Evolutionary conservation across 2,888 invertebrate genomes (phyloP).

Genomic region (Hypolimnas misippus): DNA sequence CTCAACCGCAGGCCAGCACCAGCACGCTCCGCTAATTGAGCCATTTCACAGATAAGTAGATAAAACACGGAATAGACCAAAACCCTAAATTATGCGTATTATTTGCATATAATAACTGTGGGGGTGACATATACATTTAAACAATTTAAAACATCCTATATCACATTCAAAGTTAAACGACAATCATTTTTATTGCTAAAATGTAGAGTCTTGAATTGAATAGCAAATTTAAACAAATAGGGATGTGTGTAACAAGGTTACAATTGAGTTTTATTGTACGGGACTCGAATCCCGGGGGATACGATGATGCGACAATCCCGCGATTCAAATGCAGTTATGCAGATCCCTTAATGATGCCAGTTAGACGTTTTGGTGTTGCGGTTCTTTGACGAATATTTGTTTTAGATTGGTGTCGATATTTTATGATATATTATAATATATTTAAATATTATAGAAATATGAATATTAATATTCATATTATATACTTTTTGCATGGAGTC

Average conservation of each 20-base stretch:
- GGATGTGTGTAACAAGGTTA: conserved; percentile 29
- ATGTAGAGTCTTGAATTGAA: conserved; percentile 18
- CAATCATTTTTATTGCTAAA: conserved; percentile 32
- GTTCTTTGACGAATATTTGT: conserved; percentile 43
- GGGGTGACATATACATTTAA: conserved; percentile 63
- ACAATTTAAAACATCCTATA: conserved; percentile 19
- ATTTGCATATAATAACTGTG: conserved; percentile 82
- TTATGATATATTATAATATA: no score
- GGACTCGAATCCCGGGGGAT: conserved; percentile 54
- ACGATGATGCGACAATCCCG: conserved; percentile 65
- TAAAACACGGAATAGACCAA: conserved; percentile 76
- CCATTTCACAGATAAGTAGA: conserved; percentile 83
- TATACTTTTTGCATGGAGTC: no score
- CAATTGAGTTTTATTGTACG: conserved; percentile 44
- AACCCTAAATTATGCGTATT: conserved; percentile 79
- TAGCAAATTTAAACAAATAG: conserved; percentile 12
- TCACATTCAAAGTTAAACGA: conserved; percentile 23
- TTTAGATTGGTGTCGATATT: conserved; percentile 32
- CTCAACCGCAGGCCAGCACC: conserved; percentile 50
- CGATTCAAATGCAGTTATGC: conserved; percentile 73
- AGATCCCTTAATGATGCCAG: conserved; percentile 70
- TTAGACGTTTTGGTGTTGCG: conserved; percentile 59
- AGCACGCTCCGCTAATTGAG: conserved; percentile 77
- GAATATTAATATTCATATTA: no score
- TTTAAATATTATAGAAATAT: no score